Base-by-base conservation (phyloP, 2,113 vertebrate species). In the Megaleporinus macrocephalus region DNA sequence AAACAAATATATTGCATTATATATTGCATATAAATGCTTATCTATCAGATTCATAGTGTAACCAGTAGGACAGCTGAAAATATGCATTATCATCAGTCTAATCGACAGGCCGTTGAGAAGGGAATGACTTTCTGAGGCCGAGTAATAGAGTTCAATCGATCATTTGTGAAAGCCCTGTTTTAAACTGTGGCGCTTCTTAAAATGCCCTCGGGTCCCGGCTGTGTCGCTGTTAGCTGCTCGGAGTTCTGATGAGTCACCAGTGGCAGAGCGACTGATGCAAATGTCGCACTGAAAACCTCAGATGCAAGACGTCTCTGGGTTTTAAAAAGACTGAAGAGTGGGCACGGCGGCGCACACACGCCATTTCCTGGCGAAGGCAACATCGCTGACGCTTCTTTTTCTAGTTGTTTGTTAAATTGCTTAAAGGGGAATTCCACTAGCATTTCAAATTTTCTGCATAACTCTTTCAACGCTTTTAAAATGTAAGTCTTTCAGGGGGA, bases 231-330 rank as follows among this genome's bases (percentile, higher is more conserved):
- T 65, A 73, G 55, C 73, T 76, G 65, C 75, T 82, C 47, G 18
- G 74, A 59, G 59, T 78, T 84, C 51, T 77, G 72, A 84, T 82
- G 83, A 84, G 68, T 87, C 77, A 85, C 77, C 76, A 77, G 47
- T 80, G 77, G 55, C 62, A 73, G n/a, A 41, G 41, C 68, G 59
- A 63, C 18, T 30, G 81, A 83, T 84, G 80, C 83, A 87, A 83
- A 87, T 72, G 47, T 51, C 79, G 73, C 27, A 51, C 77, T 59
- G 65, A 71, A 79, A 76, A 70, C 36, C 71, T 27, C 4, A 68
- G 63, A 75, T 61, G 29, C 65, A 36, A 66, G 20, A 77, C 70
- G 27, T 30, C 36, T 72, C n/a, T 20, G 16, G 41, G 30, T 24
- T 49, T 22, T n/a, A 51, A 53, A 53, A 62, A 13, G 59, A 27